Evolutionary conservation across 2,888 invertebrate species (phyloP).

Genomic region (Polymixis lichenea): DNA sequence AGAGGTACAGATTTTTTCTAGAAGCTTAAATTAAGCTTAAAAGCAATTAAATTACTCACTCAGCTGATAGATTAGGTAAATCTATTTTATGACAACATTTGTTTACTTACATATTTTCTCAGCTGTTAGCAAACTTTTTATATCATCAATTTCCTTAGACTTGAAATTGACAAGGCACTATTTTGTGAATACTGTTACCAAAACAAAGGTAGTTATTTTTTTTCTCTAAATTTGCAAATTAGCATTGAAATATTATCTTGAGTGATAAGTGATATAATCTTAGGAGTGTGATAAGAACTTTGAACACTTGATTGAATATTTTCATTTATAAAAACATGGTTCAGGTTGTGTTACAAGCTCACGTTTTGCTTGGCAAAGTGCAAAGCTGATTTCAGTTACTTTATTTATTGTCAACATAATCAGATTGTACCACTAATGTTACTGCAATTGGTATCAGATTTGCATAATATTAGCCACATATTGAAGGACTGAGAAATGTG

Average conservation of each 20-base stretch:
- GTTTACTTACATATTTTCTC: constrained; percentile 24
- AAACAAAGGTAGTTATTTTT: too few relatives aligned
- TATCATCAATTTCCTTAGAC: constrained; percentile 15
- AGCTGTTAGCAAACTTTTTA: constrained; percentile 30
- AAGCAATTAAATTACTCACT: constrained; percentile 33
- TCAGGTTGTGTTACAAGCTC: constrained; percentile 3
- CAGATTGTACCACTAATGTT: background rate
- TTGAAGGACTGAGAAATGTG: background rate
- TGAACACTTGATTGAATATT: constrained; percentile 21
- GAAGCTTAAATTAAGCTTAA: too few relatives aligned
- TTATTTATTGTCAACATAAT: background rate
- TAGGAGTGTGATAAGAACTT: constrained; percentile 42
- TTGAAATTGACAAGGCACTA: constrained; percentile 21
- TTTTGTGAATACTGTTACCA: constrained; percentile 7
- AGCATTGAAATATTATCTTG: constrained; percentile 29
- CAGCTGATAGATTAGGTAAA: constrained; percentile 18
- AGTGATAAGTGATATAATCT: constrained; percentile 41
- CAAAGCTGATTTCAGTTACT: background rate
- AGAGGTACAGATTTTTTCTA: too few relatives aligned
- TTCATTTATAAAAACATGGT: constrained; percentile 37
- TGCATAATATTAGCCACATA: background rate
- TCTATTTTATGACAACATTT: constrained; percentile 10
- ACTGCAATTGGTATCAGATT: background rate
- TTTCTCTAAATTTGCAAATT: constrained; percentile 25
- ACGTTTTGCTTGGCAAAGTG: constrained; percentile 2